Evolutionary conservation across 2,113 vertebrate genomes (phyloP).

Genomic region (Zapus hudsonius): DNA sequence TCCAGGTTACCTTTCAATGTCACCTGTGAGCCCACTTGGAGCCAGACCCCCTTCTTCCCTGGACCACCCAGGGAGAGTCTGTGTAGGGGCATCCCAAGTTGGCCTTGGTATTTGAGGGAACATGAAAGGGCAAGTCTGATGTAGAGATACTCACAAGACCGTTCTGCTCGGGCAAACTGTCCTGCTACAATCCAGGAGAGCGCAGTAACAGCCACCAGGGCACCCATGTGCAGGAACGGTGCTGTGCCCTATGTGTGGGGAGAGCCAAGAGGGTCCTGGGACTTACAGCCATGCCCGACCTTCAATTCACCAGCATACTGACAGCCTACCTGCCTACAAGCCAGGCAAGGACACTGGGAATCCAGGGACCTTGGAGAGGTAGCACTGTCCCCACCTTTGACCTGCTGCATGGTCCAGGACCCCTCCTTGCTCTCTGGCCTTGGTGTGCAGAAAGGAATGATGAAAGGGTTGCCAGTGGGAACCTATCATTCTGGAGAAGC

Average conservation of each 20-base stretch:
- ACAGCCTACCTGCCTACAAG: neutral
- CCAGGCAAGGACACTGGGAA: neutral
- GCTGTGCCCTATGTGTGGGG: constrained; percentile 91
- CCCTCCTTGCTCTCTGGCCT: neutral
- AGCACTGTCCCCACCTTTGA: neutral
- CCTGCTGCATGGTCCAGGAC: neutral
- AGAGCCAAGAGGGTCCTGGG: neutral
- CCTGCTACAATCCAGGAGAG: constrained; percentile 96
- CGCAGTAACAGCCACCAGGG: constrained; percentile 89
- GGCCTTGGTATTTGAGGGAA: fast-evolving
- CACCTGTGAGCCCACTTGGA: neutral
- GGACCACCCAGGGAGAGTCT: neutral
- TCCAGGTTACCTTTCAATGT: fast-evolving
- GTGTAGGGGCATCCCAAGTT: neutral
- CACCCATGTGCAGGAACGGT: constrained; percentile 96
- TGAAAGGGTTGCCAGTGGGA: neutral
- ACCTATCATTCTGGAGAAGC: neutral
- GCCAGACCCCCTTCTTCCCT: neutral
- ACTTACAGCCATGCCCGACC: neutral
- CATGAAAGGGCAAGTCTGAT: neutral
- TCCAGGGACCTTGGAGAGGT: neutral
- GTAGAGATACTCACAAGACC: constrained; percentile 89
- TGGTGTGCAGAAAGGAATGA: neutral
- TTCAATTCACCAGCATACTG: neutral
- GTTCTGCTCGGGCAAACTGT: constrained; percentile 92